Evolutionary conservation across 2,888 invertebrate genomes (phyloP).

Genomic region (Aproaerema taeniolella): DNA sequence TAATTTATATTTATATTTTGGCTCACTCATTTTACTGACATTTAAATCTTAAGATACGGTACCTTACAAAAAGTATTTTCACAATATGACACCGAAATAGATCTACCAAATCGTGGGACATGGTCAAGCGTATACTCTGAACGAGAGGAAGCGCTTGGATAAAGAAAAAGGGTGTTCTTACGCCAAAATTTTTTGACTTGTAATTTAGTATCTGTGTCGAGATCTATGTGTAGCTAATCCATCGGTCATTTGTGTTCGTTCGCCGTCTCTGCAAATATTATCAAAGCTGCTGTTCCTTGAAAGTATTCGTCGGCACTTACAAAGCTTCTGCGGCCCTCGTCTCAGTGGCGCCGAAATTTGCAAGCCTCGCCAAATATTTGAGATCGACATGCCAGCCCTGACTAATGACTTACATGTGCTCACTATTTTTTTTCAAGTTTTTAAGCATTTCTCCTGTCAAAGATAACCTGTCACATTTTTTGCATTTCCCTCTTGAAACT

Average conservation of each 20-base stretch:
- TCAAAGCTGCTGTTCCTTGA: constrained; percentile 56
- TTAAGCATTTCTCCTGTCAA: constrained; percentile 27
- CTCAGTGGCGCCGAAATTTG: constrained; percentile 61
- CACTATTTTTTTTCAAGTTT: constrained; percentile 33
- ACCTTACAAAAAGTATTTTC: too few species aligned
- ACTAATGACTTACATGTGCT: constrained; percentile 73
- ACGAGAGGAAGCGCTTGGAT: too few species aligned
- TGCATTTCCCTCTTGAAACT: constrained; percentile 26
- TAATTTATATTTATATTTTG: too few species aligned
- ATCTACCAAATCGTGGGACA: too few species aligned
- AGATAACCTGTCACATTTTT: too few species aligned
- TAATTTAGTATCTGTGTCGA: too few species aligned
- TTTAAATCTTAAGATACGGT: too few species aligned
- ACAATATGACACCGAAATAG: too few species aligned
- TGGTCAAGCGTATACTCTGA: too few species aligned
- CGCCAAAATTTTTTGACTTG: too few species aligned
- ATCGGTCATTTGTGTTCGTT: constrained; percentile 72
- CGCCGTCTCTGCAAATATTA: constrained; percentile 62
- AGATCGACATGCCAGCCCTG: constrained; percentile 41
- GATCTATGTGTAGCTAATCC: constrained; percentile 46
- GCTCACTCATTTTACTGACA: too few species aligned
- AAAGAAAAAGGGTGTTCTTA: too few species aligned
- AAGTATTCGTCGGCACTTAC: constrained; percentile 40
- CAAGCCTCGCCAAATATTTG: constrained; percentile 68
- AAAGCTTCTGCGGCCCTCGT: constrained; percentile 40